Evolutionary conservation across 2,797 vertebrate genomes (phyloP), one percentile per base, ranked within the genome.

Genomic region (Pelobates cultripes): DNA sequence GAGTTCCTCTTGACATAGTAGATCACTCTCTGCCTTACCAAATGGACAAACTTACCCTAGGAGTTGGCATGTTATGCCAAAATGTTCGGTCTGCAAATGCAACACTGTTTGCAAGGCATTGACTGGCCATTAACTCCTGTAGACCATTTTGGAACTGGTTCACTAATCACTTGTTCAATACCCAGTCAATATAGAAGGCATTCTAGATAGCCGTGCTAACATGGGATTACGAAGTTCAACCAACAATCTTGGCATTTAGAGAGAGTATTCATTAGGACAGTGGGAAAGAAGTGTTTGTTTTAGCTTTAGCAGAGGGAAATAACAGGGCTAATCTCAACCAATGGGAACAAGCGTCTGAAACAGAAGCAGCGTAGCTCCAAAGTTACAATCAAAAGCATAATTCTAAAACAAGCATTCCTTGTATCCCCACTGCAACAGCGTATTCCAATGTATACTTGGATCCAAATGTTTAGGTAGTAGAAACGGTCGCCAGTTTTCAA

Each of bases 231-330:
- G 60, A 43, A 53, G 78, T 67, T 43, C 53, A 57, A 80, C 70
- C 47, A 67, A 68, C 45, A 73, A 42, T 67, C 14, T 43, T 47
- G 47, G 41, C 51, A 69, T 53, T 70, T 60, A n/a, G 51, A 13
- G 47, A 74, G 45, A 43, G 51, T 45, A 45, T 70, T 75, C 79
- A 75, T 51, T 70, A 66, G 61, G 66, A 73, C 53, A 10, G 13
- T 43, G 61, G 44, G 60, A 70, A 60, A 79, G 78, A 73, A 64
- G 61, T 61, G 66, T 70, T 75, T 70, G 67, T 75, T 74, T 68
- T 75, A 80, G 72, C 64, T 41, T 41, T 55, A 75, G 79, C 66
- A 9, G 51, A 78, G 47, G 47, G 64, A 70, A 78, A 68, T 67
- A 44, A 70, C 28, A 69, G 64, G 45, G 55, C 4, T 3, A 72